A percentile compares a stretch with the other conserved stretches of the same genome.
These are phyloP conservation scores for Mythimna impura DNA, from an alignment of 2,888 invertebrate species.

Conservation along the genomic window DNA sequence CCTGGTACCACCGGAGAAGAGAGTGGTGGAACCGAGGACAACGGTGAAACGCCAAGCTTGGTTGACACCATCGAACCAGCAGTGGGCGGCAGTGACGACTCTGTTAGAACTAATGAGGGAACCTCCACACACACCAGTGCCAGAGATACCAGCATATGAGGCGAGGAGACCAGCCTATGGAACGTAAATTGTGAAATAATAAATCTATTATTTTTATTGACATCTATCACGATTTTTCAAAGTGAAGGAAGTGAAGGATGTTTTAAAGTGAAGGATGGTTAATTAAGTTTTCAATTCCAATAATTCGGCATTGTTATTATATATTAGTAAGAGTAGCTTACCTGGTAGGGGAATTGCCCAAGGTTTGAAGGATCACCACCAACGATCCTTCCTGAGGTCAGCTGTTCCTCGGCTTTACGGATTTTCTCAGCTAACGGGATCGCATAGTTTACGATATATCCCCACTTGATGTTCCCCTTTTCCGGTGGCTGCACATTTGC, in stretches of 20 bases:
- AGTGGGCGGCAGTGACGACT: conserved; percentile 80
- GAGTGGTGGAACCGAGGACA: conserved; percentile 72
- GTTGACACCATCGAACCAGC: conserved; percentile 79
- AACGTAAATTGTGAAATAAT: background rate
- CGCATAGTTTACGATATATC: conserved; percentile 71
- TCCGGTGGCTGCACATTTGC: conserved; percentile 39
- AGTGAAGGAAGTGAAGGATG: too few relatives aligned
- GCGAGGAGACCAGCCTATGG: conserved; percentile 59
- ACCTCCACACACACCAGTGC: conserved; percentile 75
- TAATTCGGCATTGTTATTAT: background rate
- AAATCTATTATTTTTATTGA: background rate
- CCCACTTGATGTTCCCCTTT: conserved; percentile 66
- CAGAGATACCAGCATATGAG: conserved; percentile 34
- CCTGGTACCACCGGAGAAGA: conserved; percentile 75
- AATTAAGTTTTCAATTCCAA: too few relatives aligned
- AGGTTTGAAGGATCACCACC: conserved; percentile 71
- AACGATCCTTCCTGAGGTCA: conserved; percentile 70
- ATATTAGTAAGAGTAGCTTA: conserved; percentile 41
- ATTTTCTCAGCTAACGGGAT: conserved; percentile 73
- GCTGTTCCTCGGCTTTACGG: conserved; percentile 71
- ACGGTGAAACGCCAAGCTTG: conserved; percentile 75
- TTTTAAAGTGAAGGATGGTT: too few relatives aligned
- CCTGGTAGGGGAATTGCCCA: conserved; percentile 76
- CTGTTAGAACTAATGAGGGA: conserved; percentile 69
- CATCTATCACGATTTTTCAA: background rate